A percentile compares a stretch with the other conserved stretches of the same genome.
These are phyloP conservation scores for Ericerus pela DNA, from an alignment of 1,140 invertebrate genomes.

Conservation along the genomic window DNA sequence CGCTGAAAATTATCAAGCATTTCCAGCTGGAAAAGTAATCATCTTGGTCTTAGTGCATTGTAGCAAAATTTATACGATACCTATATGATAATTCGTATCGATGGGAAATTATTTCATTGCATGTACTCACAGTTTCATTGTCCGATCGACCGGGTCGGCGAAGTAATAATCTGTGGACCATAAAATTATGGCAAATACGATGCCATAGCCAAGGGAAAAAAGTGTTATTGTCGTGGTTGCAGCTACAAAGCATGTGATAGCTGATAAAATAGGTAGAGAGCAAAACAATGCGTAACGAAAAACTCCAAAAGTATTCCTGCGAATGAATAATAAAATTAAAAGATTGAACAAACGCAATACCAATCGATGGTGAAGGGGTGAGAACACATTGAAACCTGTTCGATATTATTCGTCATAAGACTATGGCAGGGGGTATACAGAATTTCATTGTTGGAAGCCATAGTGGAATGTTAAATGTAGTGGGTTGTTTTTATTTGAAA, in stretches of 20 bases:
- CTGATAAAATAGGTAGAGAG: conserved; percentile 25
- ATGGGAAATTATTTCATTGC: neutral
- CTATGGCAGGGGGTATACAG: too few species aligned
- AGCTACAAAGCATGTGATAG: conserved; percentile 75
- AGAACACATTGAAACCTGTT: too few species aligned
- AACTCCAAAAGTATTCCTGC: conserved; percentile 42
- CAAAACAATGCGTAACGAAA: conserved; percentile 73
- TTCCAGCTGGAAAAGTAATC: conserved; percentile 75
- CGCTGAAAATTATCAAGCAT: conserved; percentile 72
- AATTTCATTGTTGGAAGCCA: too few species aligned
- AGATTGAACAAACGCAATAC: neutral
- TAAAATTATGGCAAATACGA: conserved; percentile 87
- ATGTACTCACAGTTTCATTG: conserved; percentile 54
- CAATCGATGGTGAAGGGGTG: too few species aligned
- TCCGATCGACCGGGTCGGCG: conserved; percentile 59
- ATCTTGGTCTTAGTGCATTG: conserved; percentile 18
- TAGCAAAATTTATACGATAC: conserved; percentile 4
- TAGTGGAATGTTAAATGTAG: too few species aligned
- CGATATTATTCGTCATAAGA: too few species aligned
- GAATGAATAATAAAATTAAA: neutral
- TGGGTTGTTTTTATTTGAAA: too few species aligned
- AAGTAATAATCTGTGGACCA: conserved; percentile 96
- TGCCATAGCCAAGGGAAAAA: conserved; percentile 87
- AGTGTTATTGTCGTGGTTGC: conserved; percentile 84
- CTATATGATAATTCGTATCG: neutral